Percentiles rank a stretch among this genome's conserved stretches.
Conservation (phyloP, 2,888 invertebrate genomes). For the Unio pictorum region DNA sequence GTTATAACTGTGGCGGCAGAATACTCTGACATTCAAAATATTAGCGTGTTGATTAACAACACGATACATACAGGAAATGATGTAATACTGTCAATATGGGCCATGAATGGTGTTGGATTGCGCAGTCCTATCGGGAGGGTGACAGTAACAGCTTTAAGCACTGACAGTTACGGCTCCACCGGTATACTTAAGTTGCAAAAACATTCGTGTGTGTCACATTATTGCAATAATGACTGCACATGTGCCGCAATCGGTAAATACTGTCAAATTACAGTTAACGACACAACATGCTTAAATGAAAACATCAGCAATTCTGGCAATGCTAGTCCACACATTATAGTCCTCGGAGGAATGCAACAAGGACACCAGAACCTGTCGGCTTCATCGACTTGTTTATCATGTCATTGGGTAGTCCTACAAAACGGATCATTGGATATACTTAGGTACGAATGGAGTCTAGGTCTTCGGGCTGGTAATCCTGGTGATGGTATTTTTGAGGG, state of each 20-base stretch:
- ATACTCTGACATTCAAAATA: conserved; percentile 1
- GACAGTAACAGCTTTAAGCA: conserved; percentile 15
- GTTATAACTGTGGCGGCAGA: conserved; percentile 1
- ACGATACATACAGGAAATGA: conserved; percentile 11
- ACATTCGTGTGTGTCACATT: conserved; percentile 36
- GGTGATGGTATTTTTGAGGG: too few species aligned
- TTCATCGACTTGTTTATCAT: conserved; percentile 20
- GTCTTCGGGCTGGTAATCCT: too few species aligned
- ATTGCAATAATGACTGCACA: conserved; percentile 39
- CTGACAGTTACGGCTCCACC: not conserved
- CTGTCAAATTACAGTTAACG: conserved; percentile 15
- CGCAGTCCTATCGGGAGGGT: conserved; percentile 22
- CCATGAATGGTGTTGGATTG: conserved; percentile 32
- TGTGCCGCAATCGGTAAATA: conserved; percentile 38
- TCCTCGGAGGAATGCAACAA: conserved; percentile 6
- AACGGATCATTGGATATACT: too few species aligned
- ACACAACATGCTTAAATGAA: conserved; percentile 5
- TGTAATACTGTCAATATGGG: conserved; percentile 33
- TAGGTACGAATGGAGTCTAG: too few species aligned
- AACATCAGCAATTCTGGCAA: not conserved
- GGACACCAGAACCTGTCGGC: conserved; percentile 6
- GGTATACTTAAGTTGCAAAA: conserved; percentile 29
- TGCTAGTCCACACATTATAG: conserved; percentile 1
- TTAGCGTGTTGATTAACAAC: conserved; percentile 4
- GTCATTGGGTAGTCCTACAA: conserved; percentile 11